Percentiles rank a stretch among this genome's conserved stretches.
Evolutionary conservation across 2,888 invertebrate species (phyloP).

Genomic region (Euzetes globulus): DNA sequence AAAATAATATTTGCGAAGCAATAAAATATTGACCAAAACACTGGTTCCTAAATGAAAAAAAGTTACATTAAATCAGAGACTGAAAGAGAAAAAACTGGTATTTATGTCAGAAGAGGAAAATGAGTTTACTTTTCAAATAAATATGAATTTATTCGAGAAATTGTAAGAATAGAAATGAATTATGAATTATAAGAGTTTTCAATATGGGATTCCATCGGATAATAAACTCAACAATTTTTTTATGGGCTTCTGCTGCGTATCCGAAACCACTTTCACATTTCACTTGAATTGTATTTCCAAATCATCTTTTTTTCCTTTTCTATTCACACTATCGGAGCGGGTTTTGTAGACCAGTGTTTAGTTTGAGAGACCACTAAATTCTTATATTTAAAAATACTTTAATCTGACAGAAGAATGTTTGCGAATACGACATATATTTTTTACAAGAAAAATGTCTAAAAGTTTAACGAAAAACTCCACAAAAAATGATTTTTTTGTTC

Average conservation of each 20-base stretch:
- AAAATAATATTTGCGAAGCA: too few relatives aligned
- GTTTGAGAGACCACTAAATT: not conserved
- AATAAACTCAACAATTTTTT: not conserved
- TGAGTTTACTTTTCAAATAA: not conserved
- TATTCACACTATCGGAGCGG: not conserved
- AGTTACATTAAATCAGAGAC: not conserved
- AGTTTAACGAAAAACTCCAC: too few relatives aligned
- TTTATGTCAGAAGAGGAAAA: conserved; percentile 5
- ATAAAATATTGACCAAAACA: conserved; percentile 10
- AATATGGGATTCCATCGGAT: not conserved
- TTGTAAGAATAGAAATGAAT: not conserved
- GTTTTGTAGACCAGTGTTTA: not conserved
- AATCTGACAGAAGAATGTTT: too few relatives aligned
- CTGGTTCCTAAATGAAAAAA: not conserved
- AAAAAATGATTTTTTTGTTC: too few relatives aligned
- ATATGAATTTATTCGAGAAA: conserved; percentile 1
- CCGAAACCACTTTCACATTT: not conserved
- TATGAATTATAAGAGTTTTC: not conserved
- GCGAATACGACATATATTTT: too few relatives aligned
- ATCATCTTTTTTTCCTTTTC: not conserved
- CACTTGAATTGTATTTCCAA: not conserved
- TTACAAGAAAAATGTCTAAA: too few relatives aligned
- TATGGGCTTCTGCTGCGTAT: too few relatives aligned
- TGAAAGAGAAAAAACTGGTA: not conserved
- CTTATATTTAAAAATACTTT: too few relatives aligned